Base-by-base conservation (phyloP, 2,888 invertebrate species). In the Drepanosiphum platanoidis region DNA sequence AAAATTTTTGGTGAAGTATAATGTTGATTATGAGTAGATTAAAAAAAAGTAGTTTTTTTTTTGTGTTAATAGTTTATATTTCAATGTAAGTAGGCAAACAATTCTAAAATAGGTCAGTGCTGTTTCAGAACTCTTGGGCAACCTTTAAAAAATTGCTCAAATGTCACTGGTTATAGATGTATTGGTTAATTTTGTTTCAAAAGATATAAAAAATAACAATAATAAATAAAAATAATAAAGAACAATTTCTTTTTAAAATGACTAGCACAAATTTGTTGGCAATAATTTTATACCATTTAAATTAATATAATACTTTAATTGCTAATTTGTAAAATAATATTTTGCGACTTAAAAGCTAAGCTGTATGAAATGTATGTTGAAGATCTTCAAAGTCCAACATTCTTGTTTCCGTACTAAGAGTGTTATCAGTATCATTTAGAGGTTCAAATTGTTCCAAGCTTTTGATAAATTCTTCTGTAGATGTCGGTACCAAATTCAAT, bases 311-410 rank as follows among this genome's bases (percentile, higher is more conserved):
- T n/a, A n/a, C n/a, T n/a, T n/a, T n/a, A n/a, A n/a, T n/a, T n/a
- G n/a, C n/a, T n/a, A 52, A 52, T 52, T 52, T 7, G 1, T 3
- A 18, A 52, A 52, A 52, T 52, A 46, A 46, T 18, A 46, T 15
- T 52, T 15, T 46, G 18, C 18, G 52, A 52, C 22, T 52, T 52
- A 18, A 52, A 9, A 3, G 1, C n/a, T 70, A 68, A 52, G 66
- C 11, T 18, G 77, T 68, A 9, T 84, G 75, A 52, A 84, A 84
- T 39, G 84, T 75, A 58, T 84, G 84, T 58, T 84, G 84, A 58
- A 84, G 75, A 77, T 84, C 84, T 84, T 77, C 84, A 84, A 84
- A 84, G 42, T 84, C 84, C 2, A 84, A 68, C 84, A 84, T 84
- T 77, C 84, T 84, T 32, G 84, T 77, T 58, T 77, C 84, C 52